Base-by-base conservation (phyloP, 2,113 vertebrate species). In the Peromyscus polionotus region DNA sequence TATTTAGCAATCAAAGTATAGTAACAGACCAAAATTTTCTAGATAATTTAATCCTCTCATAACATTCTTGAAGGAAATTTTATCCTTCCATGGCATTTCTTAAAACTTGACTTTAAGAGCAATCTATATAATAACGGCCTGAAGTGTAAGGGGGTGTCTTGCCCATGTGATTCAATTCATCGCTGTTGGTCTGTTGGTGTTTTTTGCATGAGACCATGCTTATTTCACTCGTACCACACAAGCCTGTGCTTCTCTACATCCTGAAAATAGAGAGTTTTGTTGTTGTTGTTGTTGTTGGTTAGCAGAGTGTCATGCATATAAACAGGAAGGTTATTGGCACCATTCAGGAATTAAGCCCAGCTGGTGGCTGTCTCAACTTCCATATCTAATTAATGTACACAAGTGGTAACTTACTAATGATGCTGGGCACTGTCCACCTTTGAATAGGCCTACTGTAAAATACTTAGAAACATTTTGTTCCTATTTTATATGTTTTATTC, bases 61-160 rank as follows among this genome's bases (percentile, higher is more conserved):
- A 67, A 76, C n/a, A 59, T 17, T 94, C 72, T 42, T 95, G 88
- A 80, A 91, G 20, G 79, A 93, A 94, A 93, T 59, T 88, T 67
- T 73, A 70, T 84, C 63, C 61, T 90, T 94, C 73, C n/a, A 51
- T 88, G 81, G 16, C 42, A 81, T 77, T 92, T 93, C 48, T n/a
- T 36, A 72, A 73, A 75, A 75, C 6, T 83, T 86, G 59, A 91
- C 76, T 94, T 96, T 84, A 80, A 90, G 95, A 96, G 39, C 88
- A 96, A 93, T 92, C 59, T 97, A 72, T 91, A 90, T 94, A 95
- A 83, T 89, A 90, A 94, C 36, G 1, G 9, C 93, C 65, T 48
- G 48, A 90, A 80, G 76, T 77, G 57, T 72, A 85, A 86, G 51
- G 83, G 63, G 80, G 54, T 48, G 20, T 42, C 68, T 90, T 68